Evolutionary conservation across 2,797 vertebrate species (phyloP).

Genomic region (Muscicapa striata): DNA sequence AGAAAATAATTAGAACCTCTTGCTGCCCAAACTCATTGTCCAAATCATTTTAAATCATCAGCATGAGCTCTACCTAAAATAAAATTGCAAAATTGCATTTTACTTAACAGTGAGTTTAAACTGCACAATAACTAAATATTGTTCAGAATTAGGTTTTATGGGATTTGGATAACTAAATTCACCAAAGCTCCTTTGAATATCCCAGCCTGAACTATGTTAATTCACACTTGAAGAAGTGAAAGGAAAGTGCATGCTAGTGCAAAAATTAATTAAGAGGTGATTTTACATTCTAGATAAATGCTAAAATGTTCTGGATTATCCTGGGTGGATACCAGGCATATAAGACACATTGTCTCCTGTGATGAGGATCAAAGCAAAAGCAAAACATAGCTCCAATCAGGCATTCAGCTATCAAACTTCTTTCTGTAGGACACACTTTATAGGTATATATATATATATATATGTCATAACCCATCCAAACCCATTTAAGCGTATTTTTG

Average conservation of each 20-base stretch:
- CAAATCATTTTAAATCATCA: neutral
- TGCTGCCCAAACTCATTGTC: neutral
- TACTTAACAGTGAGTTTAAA: neutral
- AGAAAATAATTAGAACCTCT: neutral
- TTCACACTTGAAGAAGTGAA: neutral
- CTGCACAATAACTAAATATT: neutral
- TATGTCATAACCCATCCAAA: neutral
- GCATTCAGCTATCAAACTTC: neutral
- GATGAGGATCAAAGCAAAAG: neutral
- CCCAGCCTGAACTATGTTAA: neutral
- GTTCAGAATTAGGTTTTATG: neutral
- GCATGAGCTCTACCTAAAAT: neutral
- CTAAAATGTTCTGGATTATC: neutral
- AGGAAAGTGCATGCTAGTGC: neutral
- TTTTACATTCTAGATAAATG: neutral
- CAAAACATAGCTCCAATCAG: neutral
- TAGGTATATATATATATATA: neutral
- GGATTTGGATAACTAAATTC: neutral
- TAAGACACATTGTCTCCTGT: neutral
- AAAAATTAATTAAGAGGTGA: constrained; percentile 11
- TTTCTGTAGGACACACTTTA: neutral
- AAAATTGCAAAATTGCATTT: neutral
- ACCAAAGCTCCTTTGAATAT: neutral
- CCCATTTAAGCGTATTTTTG: neutral
- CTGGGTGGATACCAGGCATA: neutral